These are phyloP conservation scores for Accipiter cooperii DNA, from an alignment of 2,113 vertebrate genomes.

Conservation along the genomic window DNA sequence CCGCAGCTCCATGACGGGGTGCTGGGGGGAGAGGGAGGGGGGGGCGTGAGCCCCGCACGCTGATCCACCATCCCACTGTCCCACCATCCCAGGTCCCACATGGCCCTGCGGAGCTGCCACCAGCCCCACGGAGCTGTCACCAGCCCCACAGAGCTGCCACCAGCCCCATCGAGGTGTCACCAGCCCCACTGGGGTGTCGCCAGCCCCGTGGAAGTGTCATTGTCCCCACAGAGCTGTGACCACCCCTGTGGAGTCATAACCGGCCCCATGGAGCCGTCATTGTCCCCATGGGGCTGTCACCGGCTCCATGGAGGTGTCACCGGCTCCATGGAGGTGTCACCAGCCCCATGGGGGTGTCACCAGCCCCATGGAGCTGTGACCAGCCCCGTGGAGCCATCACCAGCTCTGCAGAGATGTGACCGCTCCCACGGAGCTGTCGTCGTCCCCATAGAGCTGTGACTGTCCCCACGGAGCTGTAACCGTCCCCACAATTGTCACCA, in stretches of 20 bases:
- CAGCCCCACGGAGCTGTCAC: neutral
- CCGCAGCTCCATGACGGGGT: constrained; percentile 97
- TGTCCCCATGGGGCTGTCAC: no score
- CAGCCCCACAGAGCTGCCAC: neutral
- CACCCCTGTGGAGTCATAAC: no score
- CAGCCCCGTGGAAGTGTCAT: neutral
- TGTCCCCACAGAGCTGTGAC: no score
- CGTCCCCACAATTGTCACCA: neutral
- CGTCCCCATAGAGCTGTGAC: neutral
- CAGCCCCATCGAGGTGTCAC: no score
- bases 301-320: no score
- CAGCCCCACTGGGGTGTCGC: no score
- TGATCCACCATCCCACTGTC: neutral
- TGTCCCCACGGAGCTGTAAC: neutral
- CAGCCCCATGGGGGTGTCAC: neutral
- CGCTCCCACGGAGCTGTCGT: neutral
- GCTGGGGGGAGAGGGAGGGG: constrained; percentile 59
- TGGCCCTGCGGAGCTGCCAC: neutral
- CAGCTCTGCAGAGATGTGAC: neutral
- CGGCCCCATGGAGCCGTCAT: neutral
- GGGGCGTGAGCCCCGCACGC: neutral
- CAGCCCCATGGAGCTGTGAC: accelerated
- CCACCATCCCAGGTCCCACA: neutral
- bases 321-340: no score
- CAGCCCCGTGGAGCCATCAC: no score